phyloP scores from a whole-genome alignment of 2,888 invertebrate species.

The Brachyptera putata region DNA sequence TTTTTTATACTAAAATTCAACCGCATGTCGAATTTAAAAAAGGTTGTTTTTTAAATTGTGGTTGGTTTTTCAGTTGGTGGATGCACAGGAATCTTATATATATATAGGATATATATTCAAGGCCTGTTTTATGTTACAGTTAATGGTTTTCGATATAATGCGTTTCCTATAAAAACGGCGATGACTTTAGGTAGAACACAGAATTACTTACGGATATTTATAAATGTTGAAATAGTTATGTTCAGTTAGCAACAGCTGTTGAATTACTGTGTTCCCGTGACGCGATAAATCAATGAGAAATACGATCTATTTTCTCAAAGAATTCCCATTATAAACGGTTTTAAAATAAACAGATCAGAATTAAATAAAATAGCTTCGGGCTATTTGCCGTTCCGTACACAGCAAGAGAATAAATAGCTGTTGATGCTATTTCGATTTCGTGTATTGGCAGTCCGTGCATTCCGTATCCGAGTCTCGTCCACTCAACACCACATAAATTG shows the following conservation, averaged over 20 bases:
- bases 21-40: too few relatives aligned
- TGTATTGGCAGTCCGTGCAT: neutral
- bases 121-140: conserved; percentile 14
- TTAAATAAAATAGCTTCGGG: conserved; percentile 2
- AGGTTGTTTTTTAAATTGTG: too few relatives aligned
- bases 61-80: neutral
- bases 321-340: conserved; percentile 17
- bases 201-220: conserved; percentile 14
- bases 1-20: too few relatives aligned
- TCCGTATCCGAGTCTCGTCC: neutral
- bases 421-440: neutral
- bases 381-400: too few relatives aligned
- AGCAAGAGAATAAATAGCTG: too few relatives aligned
- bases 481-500: conserved; percentile 11
- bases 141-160: conserved; percentile 22
- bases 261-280: conserved; percentile 12
- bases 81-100: too few relatives aligned
- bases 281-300: conserved; percentile 8
- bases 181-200: neutral
- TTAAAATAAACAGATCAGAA: conserved; percentile 23
- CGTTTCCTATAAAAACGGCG: conserved; percentile 22
- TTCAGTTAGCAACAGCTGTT: conserved; percentile 16
- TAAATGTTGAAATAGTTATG: conserved; percentile 16
- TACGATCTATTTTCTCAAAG: conserved; percentile 9
- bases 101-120: neutral